These are phyloP conservation scores for Latrodectus hesperus DNA, from an alignment of 2,888 invertebrate species.

Conservation along the genomic window DNA sequence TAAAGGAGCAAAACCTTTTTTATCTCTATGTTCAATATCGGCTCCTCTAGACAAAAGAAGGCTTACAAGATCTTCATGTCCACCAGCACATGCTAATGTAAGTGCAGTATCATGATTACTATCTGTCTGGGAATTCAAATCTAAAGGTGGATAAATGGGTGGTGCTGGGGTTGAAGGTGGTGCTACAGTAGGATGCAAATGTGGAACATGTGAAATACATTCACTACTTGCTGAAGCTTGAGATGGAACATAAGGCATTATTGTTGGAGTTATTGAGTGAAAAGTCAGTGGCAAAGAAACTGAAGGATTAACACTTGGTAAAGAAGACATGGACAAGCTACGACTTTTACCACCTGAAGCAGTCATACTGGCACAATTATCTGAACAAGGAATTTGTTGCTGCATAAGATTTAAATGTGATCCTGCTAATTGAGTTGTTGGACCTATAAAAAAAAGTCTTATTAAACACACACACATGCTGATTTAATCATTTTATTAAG, in stretches of 20 bases:
- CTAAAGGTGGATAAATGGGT: constrained; percentile 75
- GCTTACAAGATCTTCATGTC: constrained; percentile 96
- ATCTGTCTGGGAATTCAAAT: constrained; percentile 98
- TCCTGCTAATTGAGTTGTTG: constrained; percentile 68
- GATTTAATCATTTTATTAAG: too few species aligned
- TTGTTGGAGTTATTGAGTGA: constrained; percentile 71
- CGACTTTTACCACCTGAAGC: constrained; percentile 41
- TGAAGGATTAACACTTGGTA: constrained; percentile 51
- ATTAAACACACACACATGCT: too few species aligned
- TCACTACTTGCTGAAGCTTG: constrained; percentile 48
- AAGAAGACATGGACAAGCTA: constrained; percentile 49
- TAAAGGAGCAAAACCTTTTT: constrained; percentile 98
- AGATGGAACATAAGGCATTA: constrained; percentile 69
- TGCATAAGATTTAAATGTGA: constrained; percentile 58
- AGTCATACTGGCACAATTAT: constrained; percentile 47
- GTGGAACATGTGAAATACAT: constrained; percentile 44
- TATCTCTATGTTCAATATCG: constrained; percentile 98
- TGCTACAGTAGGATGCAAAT: constrained; percentile 62
- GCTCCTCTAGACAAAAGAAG: constrained; percentile 92
- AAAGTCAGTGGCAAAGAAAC: constrained; percentile 64
- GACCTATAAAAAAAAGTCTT: constrained; percentile 37
- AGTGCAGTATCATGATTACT: constrained; percentile 99
- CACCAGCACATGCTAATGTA: constrained; percentile 97
- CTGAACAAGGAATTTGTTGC: constrained; percentile 68
- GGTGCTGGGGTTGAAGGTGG: constrained; percentile 69